Conservation (phyloP, 2,113 vertebrate genomes). For the Archilochus colubris region DNA sequence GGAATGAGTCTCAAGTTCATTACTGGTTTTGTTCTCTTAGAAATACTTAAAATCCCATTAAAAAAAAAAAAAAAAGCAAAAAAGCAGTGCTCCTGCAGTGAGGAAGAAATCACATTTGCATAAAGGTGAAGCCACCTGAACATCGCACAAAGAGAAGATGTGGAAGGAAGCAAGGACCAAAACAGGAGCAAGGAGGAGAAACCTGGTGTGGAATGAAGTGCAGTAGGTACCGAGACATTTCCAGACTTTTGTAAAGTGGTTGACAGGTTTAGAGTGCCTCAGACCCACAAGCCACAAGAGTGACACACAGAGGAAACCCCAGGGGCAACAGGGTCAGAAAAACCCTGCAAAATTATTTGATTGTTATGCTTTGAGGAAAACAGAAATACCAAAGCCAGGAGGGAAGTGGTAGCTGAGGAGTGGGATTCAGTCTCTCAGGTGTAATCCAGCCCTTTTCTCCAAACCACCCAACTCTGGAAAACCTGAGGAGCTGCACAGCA, state of each 20-base stretch:
- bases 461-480: not conserved
- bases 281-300: not conserved
- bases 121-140: not conserved
- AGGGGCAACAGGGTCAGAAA: not conserved
- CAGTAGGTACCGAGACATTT: not conserved
- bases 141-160: not conserved
- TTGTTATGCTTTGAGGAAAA: not conserved
- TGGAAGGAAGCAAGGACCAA: not conserved
- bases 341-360: not conserved
- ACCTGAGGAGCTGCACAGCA: not conserved
- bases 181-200: not conserved
- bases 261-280: not conserved
- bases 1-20: not conserved
- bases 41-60: not conserved
- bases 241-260: not conserved
- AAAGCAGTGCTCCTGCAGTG: not conserved
- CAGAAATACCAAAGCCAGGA: not conserved
- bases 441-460: not conserved
- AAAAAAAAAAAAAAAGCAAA: not conserved
- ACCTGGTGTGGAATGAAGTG: not conserved
- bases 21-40: not conserved
- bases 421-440: not conserved
- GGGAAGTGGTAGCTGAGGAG: not conserved
- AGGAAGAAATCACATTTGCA: not conserved
- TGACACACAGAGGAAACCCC: accelerated